phyloP scores from a whole-genome alignment of 2,888 invertebrate genomes.

The Polymixis flavicincta region DNA sequence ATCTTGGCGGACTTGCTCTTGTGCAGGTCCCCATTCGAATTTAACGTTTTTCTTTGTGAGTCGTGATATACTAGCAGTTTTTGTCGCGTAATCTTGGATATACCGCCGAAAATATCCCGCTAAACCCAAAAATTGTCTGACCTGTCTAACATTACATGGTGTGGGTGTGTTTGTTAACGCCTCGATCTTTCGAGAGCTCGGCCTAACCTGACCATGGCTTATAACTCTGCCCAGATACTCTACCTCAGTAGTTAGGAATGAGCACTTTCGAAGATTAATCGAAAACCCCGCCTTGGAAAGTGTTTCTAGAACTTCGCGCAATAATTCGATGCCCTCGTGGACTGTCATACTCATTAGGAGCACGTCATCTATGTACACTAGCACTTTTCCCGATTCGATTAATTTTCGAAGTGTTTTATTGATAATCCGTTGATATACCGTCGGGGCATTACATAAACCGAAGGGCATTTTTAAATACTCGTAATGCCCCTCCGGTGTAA shows the following conservation, averaged over 20 bases:
- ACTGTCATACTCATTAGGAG: neutral
- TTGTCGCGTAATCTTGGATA: constrained; percentile 39
- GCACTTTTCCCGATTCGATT: neutral
- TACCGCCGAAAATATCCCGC: constrained; percentile 25
- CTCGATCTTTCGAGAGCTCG: constrained; percentile 12
- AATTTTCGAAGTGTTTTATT: neutral
- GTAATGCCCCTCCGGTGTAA: neutral
- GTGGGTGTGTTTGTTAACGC: neutral
- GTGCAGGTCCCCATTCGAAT: constrained; percentile 26
- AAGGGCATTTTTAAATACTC: constrained; percentile 12
- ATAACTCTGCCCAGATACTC: neutral
- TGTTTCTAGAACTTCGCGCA: neutral
- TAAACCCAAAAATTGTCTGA: constrained; percentile 18
- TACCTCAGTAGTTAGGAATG: neutral
- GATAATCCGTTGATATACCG: neutral
- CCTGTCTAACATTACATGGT: constrained; percentile 3
- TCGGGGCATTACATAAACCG: neutral
- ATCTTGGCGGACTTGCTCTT: constrained; percentile 6
- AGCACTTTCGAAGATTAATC: neutral
- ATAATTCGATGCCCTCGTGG: neutral
- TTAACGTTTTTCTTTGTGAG: constrained; percentile 28
- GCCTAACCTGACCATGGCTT: constrained; percentile 15
- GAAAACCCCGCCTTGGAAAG: neutral
- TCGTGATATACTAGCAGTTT: constrained; percentile 25
- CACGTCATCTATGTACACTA: neutral